Percentiles rank a stretch among this genome's conserved stretches.
These are phyloP conservation scores for Monochamus saltuarius DNA, from an alignment of 1,140 invertebrate genomes.

Conservation along the genomic window DNA sequence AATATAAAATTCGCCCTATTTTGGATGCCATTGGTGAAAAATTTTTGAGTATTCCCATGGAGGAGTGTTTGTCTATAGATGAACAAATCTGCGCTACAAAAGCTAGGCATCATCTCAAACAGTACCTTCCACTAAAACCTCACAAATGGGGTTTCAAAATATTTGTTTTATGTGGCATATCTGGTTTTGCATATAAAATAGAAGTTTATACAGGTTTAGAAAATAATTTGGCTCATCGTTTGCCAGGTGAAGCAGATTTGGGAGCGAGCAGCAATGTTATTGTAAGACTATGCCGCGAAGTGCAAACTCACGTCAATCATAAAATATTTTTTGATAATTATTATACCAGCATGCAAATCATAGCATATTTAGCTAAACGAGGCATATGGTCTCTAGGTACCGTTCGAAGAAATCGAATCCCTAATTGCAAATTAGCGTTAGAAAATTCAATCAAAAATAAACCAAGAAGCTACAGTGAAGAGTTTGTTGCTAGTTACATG, in stretches of 20 bases:
- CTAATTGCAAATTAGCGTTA: constrained; percentile 25
- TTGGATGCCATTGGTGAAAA: background rate
- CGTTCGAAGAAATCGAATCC: constrained; percentile 25
- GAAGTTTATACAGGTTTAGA: constrained; percentile 21
- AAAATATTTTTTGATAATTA: constrained; percentile 26
- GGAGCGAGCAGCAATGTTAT: constrained; percentile 25
- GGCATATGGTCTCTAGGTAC: constrained; percentile 31
- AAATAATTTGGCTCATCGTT: background rate
- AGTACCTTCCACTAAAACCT: constrained; percentile 45
- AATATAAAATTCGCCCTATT: constrained; percentile 8
- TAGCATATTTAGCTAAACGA: constrained; percentile 30
- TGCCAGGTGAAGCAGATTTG: constrained; percentile 17
- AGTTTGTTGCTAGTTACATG: background rate
- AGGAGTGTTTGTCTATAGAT: constrained; percentile 27
- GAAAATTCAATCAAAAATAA: constrained; percentile 27
- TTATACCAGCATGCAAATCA: constrained; percentile 22
- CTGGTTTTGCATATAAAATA: constrained; percentile 30
- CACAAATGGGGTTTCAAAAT: constrained; percentile 51
- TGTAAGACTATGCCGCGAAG: constrained; percentile 10
- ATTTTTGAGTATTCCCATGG: constrained; percentile 14
- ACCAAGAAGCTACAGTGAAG: constrained; percentile 18
- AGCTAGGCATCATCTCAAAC: constrained; percentile 27
- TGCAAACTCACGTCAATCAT: constrained; percentile 23
- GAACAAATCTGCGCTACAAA: constrained; percentile 38
- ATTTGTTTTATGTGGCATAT: constrained; percentile 23